A percentile compares a stretch with the other conserved stretches of the same genome.
Evolutionary conservation across 2,797 vertebrate genomes (phyloP).

Genomic region (Betta splendens): DNA sequence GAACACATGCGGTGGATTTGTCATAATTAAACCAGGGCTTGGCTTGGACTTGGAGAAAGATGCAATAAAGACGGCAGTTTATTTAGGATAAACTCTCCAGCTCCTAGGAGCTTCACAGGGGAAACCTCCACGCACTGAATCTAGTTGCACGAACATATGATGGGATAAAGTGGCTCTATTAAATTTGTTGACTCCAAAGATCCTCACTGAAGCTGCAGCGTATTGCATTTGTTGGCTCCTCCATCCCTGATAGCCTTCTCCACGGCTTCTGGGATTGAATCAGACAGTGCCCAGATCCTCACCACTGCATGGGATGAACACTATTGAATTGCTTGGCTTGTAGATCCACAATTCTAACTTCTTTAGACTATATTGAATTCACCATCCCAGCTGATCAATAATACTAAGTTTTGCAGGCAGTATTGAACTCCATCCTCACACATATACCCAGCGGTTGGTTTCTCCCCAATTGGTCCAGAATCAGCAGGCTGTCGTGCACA

Average conservation of each 20-base stretch:
- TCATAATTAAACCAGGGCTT: slow-evolving; percentile 82
- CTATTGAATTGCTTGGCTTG: slow-evolving; percentile 86
- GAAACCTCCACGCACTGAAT: slow-evolving; percentile 76
- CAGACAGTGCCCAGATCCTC: slow-evolving; percentile 83
- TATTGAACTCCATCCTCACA: slow-evolving; percentile 82
- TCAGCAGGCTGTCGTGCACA: slow-evolving; percentile 71
- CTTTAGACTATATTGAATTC: slow-evolving; percentile 88
- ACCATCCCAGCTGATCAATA: slow-evolving; percentile 83
- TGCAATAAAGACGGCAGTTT: slow-evolving; percentile 79
- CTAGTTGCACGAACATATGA: slow-evolving; percentile 83
- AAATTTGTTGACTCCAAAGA: slow-evolving; percentile 84
- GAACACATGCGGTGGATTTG: slow-evolving; percentile 80
- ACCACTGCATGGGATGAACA: slow-evolving; percentile 81
- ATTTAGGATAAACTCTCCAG: slow-evolving; percentile 80
- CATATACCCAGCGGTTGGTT: slow-evolving; percentile 75
- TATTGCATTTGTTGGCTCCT: slow-evolving; percentile 85
- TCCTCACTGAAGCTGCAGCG: slow-evolving; percentile 79
- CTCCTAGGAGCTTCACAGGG: slow-evolving; percentile 65
- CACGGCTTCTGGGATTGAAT: slow-evolving; percentile 80
- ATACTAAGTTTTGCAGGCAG: slow-evolving; percentile 84
- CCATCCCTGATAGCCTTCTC: slow-evolving; percentile 77
- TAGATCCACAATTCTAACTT: slow-evolving; percentile 86
- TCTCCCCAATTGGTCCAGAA: slow-evolving; percentile 78
- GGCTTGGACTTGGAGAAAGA: slow-evolving; percentile 74
- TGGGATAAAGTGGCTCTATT: slow-evolving; percentile 84